These are phyloP conservation scores for Stegophylla sp. DNA, from an alignment of 2,888 invertebrate species.

Conservation along the genomic window DNA sequence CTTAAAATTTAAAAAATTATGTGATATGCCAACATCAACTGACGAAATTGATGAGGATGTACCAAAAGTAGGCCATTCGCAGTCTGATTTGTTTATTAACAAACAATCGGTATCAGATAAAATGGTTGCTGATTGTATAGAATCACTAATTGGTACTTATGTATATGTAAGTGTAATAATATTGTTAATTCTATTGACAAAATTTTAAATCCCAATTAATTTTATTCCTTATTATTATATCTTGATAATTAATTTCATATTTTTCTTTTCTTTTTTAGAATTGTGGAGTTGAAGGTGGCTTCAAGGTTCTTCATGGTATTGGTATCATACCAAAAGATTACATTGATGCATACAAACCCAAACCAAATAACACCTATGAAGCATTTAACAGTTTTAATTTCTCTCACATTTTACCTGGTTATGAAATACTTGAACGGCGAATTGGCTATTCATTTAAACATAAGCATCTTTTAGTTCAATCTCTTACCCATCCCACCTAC, in stretches of 20 bases:
- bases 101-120: constrained; percentile 70
- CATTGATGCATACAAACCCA: not conserved
- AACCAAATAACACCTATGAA: not conserved
- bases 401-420: constrained; percentile 53
- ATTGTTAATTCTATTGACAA: not conserved
- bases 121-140: constrained; percentile 81
- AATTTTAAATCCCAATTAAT: too few relatives aligned
- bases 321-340: constrained; percentile 68
- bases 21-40: not conserved
- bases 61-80: not conserved
- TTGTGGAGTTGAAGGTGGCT: constrained; percentile 68
- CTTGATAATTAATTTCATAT: not conserved
- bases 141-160: constrained; percentile 83
- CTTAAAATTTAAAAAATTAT: constrained; percentile 27
- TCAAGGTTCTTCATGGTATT: constrained; percentile 73
- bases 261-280: constrained; percentile 64
- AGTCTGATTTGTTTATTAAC: constrained; percentile 38
- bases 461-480: constrained; percentile 82
- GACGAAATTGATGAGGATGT: not conserved
- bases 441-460: constrained; percentile 82
- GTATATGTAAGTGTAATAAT: constrained; percentile 66
- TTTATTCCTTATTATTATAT: not conserved
- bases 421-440: constrained; percentile 69
- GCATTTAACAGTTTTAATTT: not conserved
- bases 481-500: constrained; percentile 91